Evolutionary conservation across 2,797 vertebrate species (phyloP), one percentile per base, ranked within the genome.

Genomic region (Nyctalus aviator): DNA sequence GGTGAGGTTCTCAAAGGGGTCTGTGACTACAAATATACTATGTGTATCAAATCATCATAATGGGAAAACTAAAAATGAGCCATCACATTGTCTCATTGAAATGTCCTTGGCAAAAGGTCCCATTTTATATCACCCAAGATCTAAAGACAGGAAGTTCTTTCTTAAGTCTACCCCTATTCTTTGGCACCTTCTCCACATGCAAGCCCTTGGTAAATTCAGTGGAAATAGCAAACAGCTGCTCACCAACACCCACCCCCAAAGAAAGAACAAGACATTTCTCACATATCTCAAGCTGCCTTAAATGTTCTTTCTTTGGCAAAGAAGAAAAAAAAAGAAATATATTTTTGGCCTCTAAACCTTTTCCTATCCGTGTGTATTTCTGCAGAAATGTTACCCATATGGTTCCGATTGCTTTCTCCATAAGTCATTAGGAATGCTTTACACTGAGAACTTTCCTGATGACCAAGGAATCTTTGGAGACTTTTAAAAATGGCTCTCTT

Each of bases 231-330:
- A 96, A 96, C 97, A 97, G 96, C 95, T 97, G 95, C 95, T 97
- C 95, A 89, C 90, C 94, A 93, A 96, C 96, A 96, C 97, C 96
- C 97, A 97, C 96, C 96, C 94, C 94, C 93, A 95, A 96, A 96
- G 96, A 97, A 96, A 95, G 96, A 97, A 97, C 97, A 97, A 97
- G 96, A 97, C 93, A 97, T 97, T 97, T 97, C 95, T 97, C 97
- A 96, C 96, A 97, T 95, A 96, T 97, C 94, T 97, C 97, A 97
- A 95, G 96, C 96, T 97, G 96, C 91, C 86, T 96, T 96, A 97
- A 97, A 96, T 97, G 96, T 97, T 96, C 95, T 95, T 97, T 97
- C 96, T 97, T 97, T 97, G 96, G 96, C 96, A 97, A 97, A 95
- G 93, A 53, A 89, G 68, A 94, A 97, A 95, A 91, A 89, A 90